A percentile compares a stretch with the other conserved stretches of the same genome.
These are phyloP conservation scores for Aegithalos caudatus DNA, from an alignment of 2,113 vertebrate genomes.

Conservation along the genomic window DNA sequence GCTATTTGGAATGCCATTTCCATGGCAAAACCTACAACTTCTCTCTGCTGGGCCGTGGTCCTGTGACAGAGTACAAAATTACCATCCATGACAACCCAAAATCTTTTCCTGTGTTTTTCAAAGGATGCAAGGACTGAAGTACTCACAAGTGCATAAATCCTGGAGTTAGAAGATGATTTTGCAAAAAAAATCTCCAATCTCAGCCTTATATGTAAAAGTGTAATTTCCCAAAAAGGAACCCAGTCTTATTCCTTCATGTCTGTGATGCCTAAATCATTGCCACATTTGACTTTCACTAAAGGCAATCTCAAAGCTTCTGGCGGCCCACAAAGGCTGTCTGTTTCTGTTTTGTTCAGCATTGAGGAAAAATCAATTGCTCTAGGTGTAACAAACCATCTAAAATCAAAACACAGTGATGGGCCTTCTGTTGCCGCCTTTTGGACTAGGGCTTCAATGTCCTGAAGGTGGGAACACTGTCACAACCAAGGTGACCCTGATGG, in stretches of 20 bases:
- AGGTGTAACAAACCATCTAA: not conserved
- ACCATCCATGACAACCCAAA: not conserved
- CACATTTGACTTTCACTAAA: not conserved
- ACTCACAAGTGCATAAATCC: not conserved
- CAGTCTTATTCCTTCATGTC: not conserved
- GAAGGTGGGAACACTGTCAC: not conserved
- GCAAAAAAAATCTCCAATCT: not conserved
- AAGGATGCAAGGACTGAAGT: not conserved
- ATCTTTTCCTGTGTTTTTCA: not conserved
- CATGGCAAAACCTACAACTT: not conserved
- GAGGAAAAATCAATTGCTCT: not conserved
- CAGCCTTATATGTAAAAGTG: not conserved
- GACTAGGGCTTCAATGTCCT: not conserved
- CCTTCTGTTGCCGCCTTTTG: not conserved
- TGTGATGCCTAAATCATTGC: not conserved
- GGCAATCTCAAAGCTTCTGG: not conserved
- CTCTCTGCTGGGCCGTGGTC: not conserved
- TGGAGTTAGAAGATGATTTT: not conserved
- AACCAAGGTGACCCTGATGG: not conserved
- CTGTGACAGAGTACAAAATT: not conserved
- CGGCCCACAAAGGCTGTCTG: not conserved
- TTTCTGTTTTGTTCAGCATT: not conserved
- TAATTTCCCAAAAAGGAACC: not conserved
- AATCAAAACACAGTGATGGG: not conserved
- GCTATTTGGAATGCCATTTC: not conserved